Conservation (phyloP, 2,888 invertebrate genomes). For the Parapristionchus giblindavisi region DNA sequence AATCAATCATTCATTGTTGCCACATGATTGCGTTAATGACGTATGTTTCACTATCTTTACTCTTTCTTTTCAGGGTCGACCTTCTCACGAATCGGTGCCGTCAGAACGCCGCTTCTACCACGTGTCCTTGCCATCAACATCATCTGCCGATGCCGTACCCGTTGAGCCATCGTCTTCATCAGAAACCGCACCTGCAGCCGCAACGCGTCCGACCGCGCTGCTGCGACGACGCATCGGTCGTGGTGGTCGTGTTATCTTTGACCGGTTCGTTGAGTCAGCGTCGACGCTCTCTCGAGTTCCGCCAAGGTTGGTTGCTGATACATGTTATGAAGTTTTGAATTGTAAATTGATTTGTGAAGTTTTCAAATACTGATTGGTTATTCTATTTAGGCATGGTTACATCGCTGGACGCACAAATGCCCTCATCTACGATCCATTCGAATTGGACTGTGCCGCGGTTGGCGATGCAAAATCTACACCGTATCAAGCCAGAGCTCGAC, state of each 20-base stretch:
- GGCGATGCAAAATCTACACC: not conserved
- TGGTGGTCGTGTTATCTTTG: slow-evolving; percentile 56
- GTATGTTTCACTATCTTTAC: not conserved
- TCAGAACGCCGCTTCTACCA: slow-evolving; percentile 33
- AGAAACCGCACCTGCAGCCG: slow-evolving; percentile 32
- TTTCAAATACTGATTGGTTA: not conserved
- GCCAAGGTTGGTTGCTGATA: not conserved
- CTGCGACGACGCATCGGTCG: slow-evolving; percentile 56
- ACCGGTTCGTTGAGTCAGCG: slow-evolving; percentile 39
- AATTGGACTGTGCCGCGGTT: slow-evolving; percentile 27
- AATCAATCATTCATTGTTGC: not conserved
- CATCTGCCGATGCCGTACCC: not conserved
- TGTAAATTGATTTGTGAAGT: not conserved
- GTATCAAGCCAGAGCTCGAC: no score
- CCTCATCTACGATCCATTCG: slow-evolving; percentile 39
- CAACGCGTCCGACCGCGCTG: slow-evolving; percentile 43
- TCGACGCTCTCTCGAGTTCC: not conserved
- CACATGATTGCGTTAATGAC: not conserved
- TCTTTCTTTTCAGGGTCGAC: not conserved
- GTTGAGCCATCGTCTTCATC: not conserved
- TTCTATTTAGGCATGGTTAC: slow-evolving; percentile 9
- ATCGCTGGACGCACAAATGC: slow-evolving; percentile 15
- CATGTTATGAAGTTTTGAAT: not conserved
- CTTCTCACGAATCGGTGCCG: not conserved
- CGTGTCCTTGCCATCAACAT: slow-evolving; percentile 20